Percentiles rank a stretch among this genome's conserved stretches.
Evolutionary conservation across 2,888 invertebrate genomes (phyloP).

Genomic region (Euzophera pinguis): DNA sequence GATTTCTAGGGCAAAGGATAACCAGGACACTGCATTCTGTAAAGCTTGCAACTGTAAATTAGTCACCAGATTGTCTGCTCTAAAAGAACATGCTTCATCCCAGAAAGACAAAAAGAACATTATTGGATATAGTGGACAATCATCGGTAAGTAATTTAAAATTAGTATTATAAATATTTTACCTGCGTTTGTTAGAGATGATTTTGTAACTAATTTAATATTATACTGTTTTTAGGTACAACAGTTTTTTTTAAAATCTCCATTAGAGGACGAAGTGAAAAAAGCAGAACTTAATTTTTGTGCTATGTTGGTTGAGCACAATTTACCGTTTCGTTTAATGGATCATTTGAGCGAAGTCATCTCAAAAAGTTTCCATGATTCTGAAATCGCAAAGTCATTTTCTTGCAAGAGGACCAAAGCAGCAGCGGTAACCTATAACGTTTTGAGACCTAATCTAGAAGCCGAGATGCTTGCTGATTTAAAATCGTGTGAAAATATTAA

Average conservation of each 20-base stretch:
- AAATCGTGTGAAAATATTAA: background rate
- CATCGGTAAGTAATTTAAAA: background rate
- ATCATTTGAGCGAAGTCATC: background rate
- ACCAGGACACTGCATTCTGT: background rate
- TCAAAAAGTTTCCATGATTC: background rate
- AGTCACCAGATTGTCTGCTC: background rate
- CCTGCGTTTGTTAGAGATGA: background rate
- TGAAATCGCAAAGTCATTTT: background rate
- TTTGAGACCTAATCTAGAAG: background rate
- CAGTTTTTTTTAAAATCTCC: background rate
- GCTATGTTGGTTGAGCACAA: background rate
- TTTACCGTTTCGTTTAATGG: background rate
- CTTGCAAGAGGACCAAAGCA: background rate
- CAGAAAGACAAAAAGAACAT: background rate
- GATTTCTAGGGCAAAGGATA: background rate
- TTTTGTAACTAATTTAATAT: background rate
- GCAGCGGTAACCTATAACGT: background rate
- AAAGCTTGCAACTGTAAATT: background rate
- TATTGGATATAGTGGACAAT: background rate
- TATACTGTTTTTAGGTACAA: background rate
- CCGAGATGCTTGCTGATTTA: background rate
- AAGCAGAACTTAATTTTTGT: background rate
- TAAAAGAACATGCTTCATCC: background rate
- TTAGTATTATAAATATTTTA: background rate
- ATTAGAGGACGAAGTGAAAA: background rate